phyloP scores from a whole-genome alignment of 2,797 vertebrate species.

The Valencia hispanica region DNA sequence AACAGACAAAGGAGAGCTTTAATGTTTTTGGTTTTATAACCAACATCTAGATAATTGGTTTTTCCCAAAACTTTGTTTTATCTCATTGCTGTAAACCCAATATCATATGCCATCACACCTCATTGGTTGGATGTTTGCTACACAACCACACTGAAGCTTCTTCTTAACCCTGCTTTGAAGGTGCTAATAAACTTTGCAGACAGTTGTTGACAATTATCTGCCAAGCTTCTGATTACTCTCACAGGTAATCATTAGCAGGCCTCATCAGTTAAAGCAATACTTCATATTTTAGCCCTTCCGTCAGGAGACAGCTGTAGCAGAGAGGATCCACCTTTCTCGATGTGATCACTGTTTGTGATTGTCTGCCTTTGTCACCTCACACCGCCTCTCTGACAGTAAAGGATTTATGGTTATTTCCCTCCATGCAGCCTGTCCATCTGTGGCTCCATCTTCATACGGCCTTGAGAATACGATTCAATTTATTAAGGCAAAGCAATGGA shows the following conservation, averaged over 20 bases:
- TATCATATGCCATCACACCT: not conserved
- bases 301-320: conserved; percentile 39
- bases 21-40: not conserved
- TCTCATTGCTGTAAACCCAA: not conserved
- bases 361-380: conserved; percentile 90
- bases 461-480: conserved; percentile 99
- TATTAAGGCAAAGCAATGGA: conserved; percentile 99
- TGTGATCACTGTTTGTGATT: conserved; percentile 67
- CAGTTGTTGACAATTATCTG: conserved; percentile 26
- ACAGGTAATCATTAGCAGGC: conserved; percentile 34
- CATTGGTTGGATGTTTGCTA: no score
- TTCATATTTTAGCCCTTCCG: conserved; percentile 24
- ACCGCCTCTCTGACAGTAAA: conserved; percentile 92
- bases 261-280: conserved; percentile 30
- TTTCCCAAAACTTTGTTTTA: not conserved
- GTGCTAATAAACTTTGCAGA: conserved; percentile 11
- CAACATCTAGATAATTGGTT: not conserved
- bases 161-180: conserved; percentile 15
- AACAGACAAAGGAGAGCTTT: not conserved
- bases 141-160: conserved; percentile 15
- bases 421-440: conserved; percentile 92
- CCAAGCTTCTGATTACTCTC: conserved; percentile 35
- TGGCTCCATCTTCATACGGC: conserved; percentile 96
- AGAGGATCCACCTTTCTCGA: conserved; percentile 50
- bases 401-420: conserved; percentile 99